Evolutionary conservation across 2,797 vertebrate genomes (phyloP).

Genomic region (Enteromius viviparus): DNA sequence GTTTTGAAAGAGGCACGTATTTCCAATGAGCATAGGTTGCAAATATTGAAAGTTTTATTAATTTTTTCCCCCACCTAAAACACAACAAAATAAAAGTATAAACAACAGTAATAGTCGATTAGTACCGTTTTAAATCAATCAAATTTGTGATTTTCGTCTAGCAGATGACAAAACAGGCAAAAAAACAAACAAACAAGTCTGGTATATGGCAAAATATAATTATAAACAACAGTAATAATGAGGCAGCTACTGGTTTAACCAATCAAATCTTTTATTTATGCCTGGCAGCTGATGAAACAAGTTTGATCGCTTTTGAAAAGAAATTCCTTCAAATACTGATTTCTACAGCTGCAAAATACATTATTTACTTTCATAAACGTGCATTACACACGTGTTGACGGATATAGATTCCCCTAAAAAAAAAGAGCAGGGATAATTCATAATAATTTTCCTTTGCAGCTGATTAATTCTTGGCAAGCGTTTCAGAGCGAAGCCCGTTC

Average conservation of each 20-base stretch:
- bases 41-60: too few species aligned
- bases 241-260: neutral
- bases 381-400: constrained; percentile 12
- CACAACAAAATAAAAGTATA: neutral
- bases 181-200: neutral
- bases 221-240: neutral
- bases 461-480: constrained; percentile 56
- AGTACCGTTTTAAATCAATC: neutral
- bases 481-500: constrained; percentile 53
- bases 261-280: neutral
- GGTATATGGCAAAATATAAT: neutral
- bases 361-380: constrained; percentile 5
- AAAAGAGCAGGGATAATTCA: constrained; percentile 52
- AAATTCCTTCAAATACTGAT: neutral
- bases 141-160: neutral
- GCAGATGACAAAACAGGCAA: neutral
- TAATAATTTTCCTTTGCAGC: constrained; percentile 57
- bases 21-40: too few species aligned
- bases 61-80: neutral
- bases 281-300: neutral
- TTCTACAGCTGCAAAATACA: constrained; percentile 4
- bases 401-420: constrained; percentile 27
- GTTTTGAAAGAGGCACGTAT: too few species aligned
- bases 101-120: neutral
- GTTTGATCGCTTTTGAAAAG: neutral